Percentiles rank a stretch among this genome's conserved stretches.
Evolutionary conservation across 2,113 vertebrate genomes (phyloP).

Genomic region (Mus spicilegus): DNA sequence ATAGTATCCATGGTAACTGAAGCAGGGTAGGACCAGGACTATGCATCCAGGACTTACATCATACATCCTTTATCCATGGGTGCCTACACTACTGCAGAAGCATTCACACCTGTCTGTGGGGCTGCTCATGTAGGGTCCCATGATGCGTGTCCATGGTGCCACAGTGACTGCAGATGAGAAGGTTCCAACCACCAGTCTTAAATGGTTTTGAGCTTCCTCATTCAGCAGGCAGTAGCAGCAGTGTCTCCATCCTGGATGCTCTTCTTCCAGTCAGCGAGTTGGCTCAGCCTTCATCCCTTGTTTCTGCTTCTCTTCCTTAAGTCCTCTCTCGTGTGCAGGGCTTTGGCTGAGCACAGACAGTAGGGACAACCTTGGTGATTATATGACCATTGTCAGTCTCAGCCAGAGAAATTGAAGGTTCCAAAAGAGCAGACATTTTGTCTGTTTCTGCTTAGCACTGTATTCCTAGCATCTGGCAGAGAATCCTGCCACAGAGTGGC

Average conservation of each 20-base stretch:
- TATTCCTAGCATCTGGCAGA: background rate
- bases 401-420: background rate
- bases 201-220: background rate
- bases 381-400: background rate
- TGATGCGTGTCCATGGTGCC: background rate
- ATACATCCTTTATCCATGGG: background rate
- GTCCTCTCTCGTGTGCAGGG: background rate
- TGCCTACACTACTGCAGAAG: background rate
- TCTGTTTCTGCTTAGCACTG: background rate
- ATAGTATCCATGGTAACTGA: background rate
- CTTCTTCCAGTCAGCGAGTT: background rate
- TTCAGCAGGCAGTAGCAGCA: background rate
- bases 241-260: background rate
- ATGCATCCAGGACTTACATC: background rate
- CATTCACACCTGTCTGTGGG: background rate
- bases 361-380: background rate
- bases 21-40: background rate
- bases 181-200: background rate
- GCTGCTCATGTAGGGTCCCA: background rate
- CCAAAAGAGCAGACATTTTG: background rate
- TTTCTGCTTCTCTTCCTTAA: background rate
- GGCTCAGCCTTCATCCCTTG: background rate
- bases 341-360: background rate
- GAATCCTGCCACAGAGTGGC: background rate
- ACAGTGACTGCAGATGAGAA: background rate